Base-by-base conservation (phyloP, 2,797 vertebrate genomes). In the Micrastur ruficollis region DNA sequence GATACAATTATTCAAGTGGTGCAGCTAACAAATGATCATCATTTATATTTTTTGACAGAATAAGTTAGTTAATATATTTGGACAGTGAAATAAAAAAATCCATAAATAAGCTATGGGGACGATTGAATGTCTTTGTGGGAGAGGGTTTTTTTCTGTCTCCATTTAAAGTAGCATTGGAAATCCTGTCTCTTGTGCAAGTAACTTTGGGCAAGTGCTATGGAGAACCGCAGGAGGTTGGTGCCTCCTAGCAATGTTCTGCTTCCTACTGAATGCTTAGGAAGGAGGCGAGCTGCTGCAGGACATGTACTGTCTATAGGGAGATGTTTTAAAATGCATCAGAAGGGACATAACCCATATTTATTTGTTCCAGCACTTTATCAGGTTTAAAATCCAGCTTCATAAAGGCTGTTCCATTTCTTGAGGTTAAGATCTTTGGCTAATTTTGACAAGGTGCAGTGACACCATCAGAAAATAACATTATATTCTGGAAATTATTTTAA, bases 11-110 rank as follows among this genome's bases (percentile, higher is more conserved):
- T 75, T 94, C 94, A 93, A 86, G 68, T 83, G 31, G 44, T 80
- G 46, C 86, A 66, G 84, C 83, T 94, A 92, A 94, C 74, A 87
- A 97, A 96, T 68, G 14, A 91, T 85, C 72, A 89, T 91, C 29
- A 87, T 95, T 96, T 93, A 83, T 93, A 89, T 87, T 89, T 93
- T 84, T 34, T 91, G 90, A 93, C 84, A 87, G 78, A 85, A 47
- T 58, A 94, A 78, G 71, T 66, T 74, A 50, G 50, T 75, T 95
- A 80, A 95, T 86, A 74, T 67, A 95, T 91, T 72, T 93, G 63
- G 71, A 80, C 80, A 9, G 1, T 67, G 86, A 95, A 90, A 92
- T 90, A 31, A 32, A 38, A 76, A 65, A 95, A 89, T 61, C 59
- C 81, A 92, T 90, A 93, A 89, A 95, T 92, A 93, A 95, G 52